These are phyloP conservation scores for Chitala chitala DNA, from an alignment of 2,113 vertebrate genomes.

Conservation along the genomic window DNA sequence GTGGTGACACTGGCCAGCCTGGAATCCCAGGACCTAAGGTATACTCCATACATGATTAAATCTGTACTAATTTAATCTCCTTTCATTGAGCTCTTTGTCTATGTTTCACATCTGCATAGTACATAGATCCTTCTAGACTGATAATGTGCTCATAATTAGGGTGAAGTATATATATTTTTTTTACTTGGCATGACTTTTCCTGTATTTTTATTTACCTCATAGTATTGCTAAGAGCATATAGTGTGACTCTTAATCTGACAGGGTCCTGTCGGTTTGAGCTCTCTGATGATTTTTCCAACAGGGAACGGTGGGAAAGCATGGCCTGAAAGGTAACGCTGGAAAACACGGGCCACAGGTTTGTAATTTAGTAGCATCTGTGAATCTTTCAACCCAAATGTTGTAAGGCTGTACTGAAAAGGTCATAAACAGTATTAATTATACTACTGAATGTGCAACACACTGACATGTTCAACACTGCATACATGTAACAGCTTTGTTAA, in stretches of 20 bases:
- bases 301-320: conserved; percentile 62
- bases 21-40: conserved; percentile 50
- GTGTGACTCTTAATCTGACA: too few relatives aligned
- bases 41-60: conserved; percentile 12
- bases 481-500: neutral
- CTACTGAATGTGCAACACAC: neutral
- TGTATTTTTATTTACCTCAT: neutral
- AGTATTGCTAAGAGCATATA: neutral
- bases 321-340: conserved; percentile 66
- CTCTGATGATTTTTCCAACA: conserved; percentile 29
- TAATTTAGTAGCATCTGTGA: conserved; percentile 3
- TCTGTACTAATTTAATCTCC: too few relatives aligned
- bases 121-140: too few relatives aligned
- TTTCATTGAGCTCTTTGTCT: too few relatives aligned
- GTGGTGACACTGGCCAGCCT: conserved; percentile 34
- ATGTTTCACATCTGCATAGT: too few relatives aligned
- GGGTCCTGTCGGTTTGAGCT: too few relatives aligned
- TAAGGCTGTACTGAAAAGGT: too few relatives aligned
- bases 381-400: neutral
- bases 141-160: too few relatives aligned
- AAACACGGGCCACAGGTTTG: conserved; percentile 59
- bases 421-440: neutral
- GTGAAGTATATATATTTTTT: too few relatives aligned
- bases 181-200: too few relatives aligned
- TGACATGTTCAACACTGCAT: neutral